A percentile compares a stretch with the other conserved stretches of the same genome.
These are phyloP conservation scores for Scaptomyza polygonia DNA, from an alignment of 2,888 invertebrate genomes.

Conservation along the genomic window DNA sequence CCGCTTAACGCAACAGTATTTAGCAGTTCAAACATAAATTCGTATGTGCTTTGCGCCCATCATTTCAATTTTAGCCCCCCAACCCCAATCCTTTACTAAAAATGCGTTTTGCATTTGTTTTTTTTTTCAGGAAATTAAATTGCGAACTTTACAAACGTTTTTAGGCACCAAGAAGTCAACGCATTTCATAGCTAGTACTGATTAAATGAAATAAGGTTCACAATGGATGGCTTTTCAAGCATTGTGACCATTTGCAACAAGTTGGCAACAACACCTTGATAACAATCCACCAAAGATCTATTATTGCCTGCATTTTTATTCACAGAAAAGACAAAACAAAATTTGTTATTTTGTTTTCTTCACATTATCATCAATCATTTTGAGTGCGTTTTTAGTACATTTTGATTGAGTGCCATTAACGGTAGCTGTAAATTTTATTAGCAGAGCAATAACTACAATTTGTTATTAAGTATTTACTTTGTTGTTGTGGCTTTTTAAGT, in stretches of 20 bases:
- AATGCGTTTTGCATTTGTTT: constrained; percentile 50
- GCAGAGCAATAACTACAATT: not conserved
- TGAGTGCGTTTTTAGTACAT: no score
- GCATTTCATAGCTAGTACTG: not conserved
- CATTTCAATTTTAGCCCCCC: constrained; percentile 52
- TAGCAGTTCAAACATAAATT: constrained; percentile 9
- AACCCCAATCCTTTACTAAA: not conserved
- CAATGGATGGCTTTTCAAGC: not conserved
- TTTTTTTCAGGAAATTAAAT: constrained; percentile 66
- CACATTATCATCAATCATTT: no score
- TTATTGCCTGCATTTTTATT: no score
- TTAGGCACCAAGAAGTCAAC: not conserved
- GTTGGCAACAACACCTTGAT: no score
- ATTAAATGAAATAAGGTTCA: not conserved
- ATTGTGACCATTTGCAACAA: no score
- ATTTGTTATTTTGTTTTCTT: no score
- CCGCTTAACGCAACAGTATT: constrained; percentile 4
- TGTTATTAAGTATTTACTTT: not conserved
- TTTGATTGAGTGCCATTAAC: no score
- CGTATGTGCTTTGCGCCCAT: constrained; percentile 52
- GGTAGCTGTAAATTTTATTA: no score
- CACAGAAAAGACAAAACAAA: no score
- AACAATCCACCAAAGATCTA: no score
- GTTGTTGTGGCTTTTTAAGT: not conserved
- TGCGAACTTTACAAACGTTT: constrained; percentile 61